These are phyloP conservation scores for Tragelaphus imberbis DNA, from an alignment of 2,113 vertebrate species.

Conservation along the genomic window DNA sequence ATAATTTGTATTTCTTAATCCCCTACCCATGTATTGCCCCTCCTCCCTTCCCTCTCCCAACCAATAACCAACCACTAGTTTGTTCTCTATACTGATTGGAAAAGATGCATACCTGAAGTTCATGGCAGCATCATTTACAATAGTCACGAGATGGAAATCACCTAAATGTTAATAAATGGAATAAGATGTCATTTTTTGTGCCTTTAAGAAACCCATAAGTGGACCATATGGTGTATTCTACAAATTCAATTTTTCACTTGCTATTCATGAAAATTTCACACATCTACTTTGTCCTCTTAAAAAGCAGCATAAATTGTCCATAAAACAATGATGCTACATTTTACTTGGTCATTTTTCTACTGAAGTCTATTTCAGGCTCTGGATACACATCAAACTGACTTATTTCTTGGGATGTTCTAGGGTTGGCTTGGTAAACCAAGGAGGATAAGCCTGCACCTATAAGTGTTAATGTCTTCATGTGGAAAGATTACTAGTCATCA, in stretches of 20 bases:
- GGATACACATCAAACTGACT: not conserved
- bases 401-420: not conserved
- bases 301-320: not conserved
- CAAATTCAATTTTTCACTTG: not conserved
- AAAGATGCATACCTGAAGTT: not conserved
- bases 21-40: not conserved
- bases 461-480: not conserved
- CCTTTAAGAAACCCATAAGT: not conserved
- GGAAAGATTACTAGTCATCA: not conserved
- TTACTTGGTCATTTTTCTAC: not conserved
- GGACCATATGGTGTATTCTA: not conserved
- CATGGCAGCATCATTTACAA: not conserved
- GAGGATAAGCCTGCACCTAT: not conserved
- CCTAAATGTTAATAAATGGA: not conserved
- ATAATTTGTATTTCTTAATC: not conserved
- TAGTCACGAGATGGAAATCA: not conserved
- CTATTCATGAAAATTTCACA: not conserved
- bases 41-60: not conserved
- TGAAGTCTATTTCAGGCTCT: not conserved
- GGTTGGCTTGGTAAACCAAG: not conserved
- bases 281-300: not conserved
- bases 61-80: not conserved
- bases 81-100: not conserved
- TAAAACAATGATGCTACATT: not conserved
- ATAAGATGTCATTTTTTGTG: not conserved